Base-by-base conservation (phyloP, 1,140 invertebrate genomes). In the Aporrectodea caliginosa region DNA sequence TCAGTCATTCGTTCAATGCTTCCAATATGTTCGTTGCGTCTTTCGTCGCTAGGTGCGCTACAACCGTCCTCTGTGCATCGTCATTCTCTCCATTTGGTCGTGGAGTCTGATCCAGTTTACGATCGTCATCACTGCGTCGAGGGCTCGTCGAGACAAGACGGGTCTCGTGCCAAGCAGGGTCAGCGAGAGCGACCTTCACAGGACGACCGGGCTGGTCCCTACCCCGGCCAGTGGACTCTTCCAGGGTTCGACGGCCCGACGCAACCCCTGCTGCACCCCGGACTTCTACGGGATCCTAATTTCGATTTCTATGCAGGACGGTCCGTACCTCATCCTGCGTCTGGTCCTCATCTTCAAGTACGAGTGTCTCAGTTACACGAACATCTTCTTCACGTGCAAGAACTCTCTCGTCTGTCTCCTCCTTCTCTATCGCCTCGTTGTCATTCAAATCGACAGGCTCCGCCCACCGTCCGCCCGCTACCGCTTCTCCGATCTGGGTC, bases 31-130 rank as follows among this genome's bases (percentile, higher is more conserved):
- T n/a, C n/a, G n/a, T n/a, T n/a, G n/a, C n/a, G n/a, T n/a, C 22
- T 58, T 58, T 22, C 43, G 43, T 58, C 22, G 6, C 43, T 29
- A 82, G 81, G 81, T 88, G 0, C 83, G 82, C 33, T 83, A 85
- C 75, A 87, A 88, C 79, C 75, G 78, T 43, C 43, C 85, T 14
- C 78, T 88, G 73, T 87, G 85, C 75, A 85, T 84, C 22, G 81
- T 85, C 29, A 86, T 88, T n/a, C 82, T 88, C 14, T 85, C 84
- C 14, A 87, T 88, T 70, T 88, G 87, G 87, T 94, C 94, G 0
- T 94, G 94, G 93, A 95, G 93, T 58, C 88, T 96, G 22, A 91
- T 96, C 87, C 95, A 96, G 88, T 96, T 96, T 85, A 95, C 94
- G 0, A 92, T 96, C 33, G 94, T 96, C 0, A 88, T 96, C 1